Evolutionary conservation across 1,140 invertebrate species (phyloP).

Genomic region (Aphaenogaster floridana): DNA sequence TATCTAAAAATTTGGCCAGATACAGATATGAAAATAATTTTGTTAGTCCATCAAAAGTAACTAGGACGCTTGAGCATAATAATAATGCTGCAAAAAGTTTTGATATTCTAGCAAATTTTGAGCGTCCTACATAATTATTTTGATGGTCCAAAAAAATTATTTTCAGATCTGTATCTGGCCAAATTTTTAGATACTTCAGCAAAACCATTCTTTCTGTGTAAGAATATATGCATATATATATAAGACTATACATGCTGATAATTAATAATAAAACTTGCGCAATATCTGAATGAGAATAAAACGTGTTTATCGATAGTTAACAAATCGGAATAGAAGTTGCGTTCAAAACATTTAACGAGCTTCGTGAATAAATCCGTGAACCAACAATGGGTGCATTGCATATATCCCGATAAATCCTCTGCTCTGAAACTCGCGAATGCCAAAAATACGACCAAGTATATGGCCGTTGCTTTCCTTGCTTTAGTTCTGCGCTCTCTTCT

Average conservation of each 20-base stretch:
- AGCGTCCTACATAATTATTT: too few species aligned
- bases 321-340: slow-evolving; percentile 12
- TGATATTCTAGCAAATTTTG: too few species aligned
- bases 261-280: background rate
- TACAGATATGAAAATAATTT: too few species aligned
- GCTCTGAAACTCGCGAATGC: slow-evolving; percentile 48
- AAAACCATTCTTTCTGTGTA: background rate
- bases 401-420: slow-evolving; percentile 28
- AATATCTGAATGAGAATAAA: background rate
- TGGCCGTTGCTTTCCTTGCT: slow-evolving; percentile 50
- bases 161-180: too few species aligned
- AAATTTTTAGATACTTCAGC: too few species aligned
- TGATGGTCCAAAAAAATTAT: too few species aligned
- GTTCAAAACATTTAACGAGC: slow-evolving; percentile 22
- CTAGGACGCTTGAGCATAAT: too few species aligned
- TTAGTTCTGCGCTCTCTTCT: slow-evolving; percentile 58
- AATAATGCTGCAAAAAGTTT: too few species aligned
- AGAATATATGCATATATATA: background rate
- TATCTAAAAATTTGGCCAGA: too few species aligned
- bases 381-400: slow-evolving; percentile 50
- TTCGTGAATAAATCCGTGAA: slow-evolving; percentile 44
- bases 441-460: slow-evolving; percentile 37
- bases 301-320: background rate
- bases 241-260: background rate
- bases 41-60: too few species aligned